Percentiles rank a stretch among this genome's conserved stretches.
phyloP scores from a whole-genome alignment of 2,888 invertebrate species.

The Tridacna gigas region DNA sequence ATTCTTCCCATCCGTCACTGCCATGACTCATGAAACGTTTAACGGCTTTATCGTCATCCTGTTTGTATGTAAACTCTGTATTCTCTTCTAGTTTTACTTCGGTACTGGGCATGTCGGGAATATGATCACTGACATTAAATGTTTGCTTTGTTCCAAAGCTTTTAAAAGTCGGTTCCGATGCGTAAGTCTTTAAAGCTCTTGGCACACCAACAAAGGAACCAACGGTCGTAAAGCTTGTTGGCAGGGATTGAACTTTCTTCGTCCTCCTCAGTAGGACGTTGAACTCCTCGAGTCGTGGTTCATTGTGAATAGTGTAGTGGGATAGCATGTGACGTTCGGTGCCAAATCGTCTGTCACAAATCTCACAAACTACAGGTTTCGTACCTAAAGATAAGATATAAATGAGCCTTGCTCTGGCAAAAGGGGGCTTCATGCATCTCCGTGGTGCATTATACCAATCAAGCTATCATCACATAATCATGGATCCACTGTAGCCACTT shows the following conservation, averaged over 20 bases:
- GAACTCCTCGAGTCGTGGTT: slow-evolving; percentile 53
- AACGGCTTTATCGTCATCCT: background rate
- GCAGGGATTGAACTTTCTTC: slow-evolving; percentile 29
- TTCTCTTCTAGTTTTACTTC: background rate
- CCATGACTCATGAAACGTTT: background rate
- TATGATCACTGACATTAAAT: slow-evolving; percentile 28
- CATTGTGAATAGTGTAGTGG: slow-evolving; percentile 50
- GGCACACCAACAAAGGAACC: slow-evolving; percentile 37
- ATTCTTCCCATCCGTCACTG: background rate
- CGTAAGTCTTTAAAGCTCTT: slow-evolving; percentile 28
- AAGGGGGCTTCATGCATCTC: no score
- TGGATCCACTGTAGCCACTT: no score
- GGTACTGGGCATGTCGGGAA: background rate
- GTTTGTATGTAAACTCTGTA: background rate
- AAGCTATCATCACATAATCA: no score
- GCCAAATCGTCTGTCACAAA: slow-evolving; percentile 51
- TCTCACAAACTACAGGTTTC: slow-evolving; percentile 50
- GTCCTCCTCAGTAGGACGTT: slow-evolving; percentile 36
- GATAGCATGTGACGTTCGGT: slow-evolving; percentile 46
- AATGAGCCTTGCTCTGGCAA: no score
- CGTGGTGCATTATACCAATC: no score
- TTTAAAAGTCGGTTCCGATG: slow-evolving; percentile 18
- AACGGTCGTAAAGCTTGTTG: slow-evolving; percentile 31
- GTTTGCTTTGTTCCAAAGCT: slow-evolving; percentile 52
- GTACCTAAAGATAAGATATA: slow-evolving; percentile 31